phyloP scores from a whole-genome alignment of 2,797 vertebrate species.

The Bucorvus abyssinicus region DNA sequence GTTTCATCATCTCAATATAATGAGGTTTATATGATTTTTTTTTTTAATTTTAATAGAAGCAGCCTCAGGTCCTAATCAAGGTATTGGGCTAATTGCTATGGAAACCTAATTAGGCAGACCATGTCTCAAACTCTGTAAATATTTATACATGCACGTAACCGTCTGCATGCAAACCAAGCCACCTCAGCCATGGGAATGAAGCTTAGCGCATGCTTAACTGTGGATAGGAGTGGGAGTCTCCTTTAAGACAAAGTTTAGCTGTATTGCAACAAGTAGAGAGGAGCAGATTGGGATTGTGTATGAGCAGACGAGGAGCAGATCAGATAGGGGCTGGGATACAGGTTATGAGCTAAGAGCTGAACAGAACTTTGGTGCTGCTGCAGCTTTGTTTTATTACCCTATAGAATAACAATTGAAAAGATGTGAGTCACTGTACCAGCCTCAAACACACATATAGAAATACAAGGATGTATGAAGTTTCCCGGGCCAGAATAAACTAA shows the following conservation, averaged over 20 bases:
- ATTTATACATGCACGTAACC: slow-evolving; percentile 40
- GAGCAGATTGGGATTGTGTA: background rate
- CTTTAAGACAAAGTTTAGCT: background rate
- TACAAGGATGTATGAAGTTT: background rate
- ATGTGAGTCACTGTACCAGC: background rate
- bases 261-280: slow-evolving; percentile 4
- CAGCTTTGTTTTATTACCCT: background rate
- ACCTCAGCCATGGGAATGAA: slow-evolving; percentile 27
- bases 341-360: slow-evolving; percentile 38
- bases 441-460: background rate
- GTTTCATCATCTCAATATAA: slow-evolving; percentile 58
- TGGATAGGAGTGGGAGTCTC: slow-evolving; percentile 16
- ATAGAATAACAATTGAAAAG: background rate
- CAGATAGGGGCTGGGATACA: slow-evolving; percentile 23
- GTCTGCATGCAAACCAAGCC: slow-evolving; percentile 27
- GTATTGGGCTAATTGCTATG: slow-evolving; percentile 62
- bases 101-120: slow-evolving; percentile 61
- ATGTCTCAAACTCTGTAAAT: slow-evolving; percentile 58
- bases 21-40: slow-evolving; percentile 57
- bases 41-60: slow-evolving; percentile 39
- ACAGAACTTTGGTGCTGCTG: slow-evolving; percentile 6
- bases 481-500: background rate
- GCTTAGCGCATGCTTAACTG: background rate
- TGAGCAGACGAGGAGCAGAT: background rate
- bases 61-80: slow-evolving; percentile 60